A percentile compares a stretch with the other conserved stretches of the same genome.
Conservation (phyloP, 2,797 vertebrate genomes). For the Danionella dracula region DNA sequence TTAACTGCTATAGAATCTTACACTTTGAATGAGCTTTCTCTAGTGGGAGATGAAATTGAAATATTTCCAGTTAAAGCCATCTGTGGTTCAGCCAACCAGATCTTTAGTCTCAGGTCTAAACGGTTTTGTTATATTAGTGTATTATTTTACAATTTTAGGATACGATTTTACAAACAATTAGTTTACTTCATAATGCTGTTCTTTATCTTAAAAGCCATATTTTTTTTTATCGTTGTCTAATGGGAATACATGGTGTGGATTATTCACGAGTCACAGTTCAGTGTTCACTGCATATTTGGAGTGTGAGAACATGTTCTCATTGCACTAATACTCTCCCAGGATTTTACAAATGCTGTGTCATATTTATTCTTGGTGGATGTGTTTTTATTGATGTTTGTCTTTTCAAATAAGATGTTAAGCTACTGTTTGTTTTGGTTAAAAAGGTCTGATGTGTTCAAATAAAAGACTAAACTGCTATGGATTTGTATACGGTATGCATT, state of each 20-base stretch:
- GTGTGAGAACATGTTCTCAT: background rate
- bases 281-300: background rate
- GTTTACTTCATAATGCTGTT: background rate
- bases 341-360: background rate
- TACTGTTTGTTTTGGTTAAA: background rate
- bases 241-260: background rate
- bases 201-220: background rate
- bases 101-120: slow-evolving; percentile 3
- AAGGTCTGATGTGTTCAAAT: no score
- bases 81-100: background rate
- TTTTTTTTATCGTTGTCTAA: background rate
- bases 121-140: background rate
- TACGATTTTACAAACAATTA: background rate
- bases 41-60: background rate
- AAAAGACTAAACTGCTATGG: no score
- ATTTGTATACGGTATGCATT: no score
- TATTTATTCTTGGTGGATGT: background rate
- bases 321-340: background rate
- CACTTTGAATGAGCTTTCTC: background rate
- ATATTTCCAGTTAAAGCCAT: background rate
- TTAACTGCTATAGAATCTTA: no score
- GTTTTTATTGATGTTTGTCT: background rate
- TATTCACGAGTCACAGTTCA: no score
- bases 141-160: background rate
- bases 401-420: background rate